A percentile compares a stretch with the other conserved stretches of the same genome.
These are phyloP conservation scores for Acrobasis repandana DNA, from an alignment of 2,888 invertebrate genomes.

Conservation along the genomic window DNA sequence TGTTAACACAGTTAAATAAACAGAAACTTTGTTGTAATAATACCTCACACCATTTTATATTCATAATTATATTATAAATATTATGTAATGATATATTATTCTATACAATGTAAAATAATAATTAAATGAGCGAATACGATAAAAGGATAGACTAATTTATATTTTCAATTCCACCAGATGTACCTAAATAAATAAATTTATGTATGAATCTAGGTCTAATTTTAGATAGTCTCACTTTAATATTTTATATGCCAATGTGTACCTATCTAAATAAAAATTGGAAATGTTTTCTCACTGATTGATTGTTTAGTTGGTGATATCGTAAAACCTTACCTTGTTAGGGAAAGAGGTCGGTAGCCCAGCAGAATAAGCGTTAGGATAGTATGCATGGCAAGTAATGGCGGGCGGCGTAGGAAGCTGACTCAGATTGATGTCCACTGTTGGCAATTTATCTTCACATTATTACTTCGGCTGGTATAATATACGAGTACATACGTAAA, in stretches of 20 bases:
- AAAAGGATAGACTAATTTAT: slow-evolving; percentile 21
- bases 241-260: slow-evolving; percentile 73
- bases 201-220: slow-evolving; percentile 60
- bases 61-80: slow-evolving; percentile 17
- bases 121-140: slow-evolving; percentile 23
- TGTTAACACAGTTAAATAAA: background rate
- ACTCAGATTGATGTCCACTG: too few relatives aligned
- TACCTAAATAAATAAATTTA: slow-evolving; percentile 39
- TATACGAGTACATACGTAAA: too few relatives aligned
- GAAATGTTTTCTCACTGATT: slow-evolving; percentile 40
- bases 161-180: slow-evolving; percentile 30
- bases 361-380: too few relatives aligned
- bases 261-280: slow-evolving; percentile 67
- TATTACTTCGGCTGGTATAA: too few relatives aligned
- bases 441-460: too few relatives aligned
- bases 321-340: background rate
- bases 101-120: slow-evolving; percentile 21
- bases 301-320: background rate
- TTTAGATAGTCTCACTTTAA: slow-evolving; percentile 67
- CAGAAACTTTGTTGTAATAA: slow-evolving; percentile 12
- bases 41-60: background rate
- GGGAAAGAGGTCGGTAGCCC: too few relatives aligned
- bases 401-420: too few relatives aligned
- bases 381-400: too few relatives aligned
- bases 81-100: slow-evolving; percentile 21